phyloP scores from a whole-genome alignment of 2,888 invertebrate species.

The Acrocyrtus sp. region DNA sequence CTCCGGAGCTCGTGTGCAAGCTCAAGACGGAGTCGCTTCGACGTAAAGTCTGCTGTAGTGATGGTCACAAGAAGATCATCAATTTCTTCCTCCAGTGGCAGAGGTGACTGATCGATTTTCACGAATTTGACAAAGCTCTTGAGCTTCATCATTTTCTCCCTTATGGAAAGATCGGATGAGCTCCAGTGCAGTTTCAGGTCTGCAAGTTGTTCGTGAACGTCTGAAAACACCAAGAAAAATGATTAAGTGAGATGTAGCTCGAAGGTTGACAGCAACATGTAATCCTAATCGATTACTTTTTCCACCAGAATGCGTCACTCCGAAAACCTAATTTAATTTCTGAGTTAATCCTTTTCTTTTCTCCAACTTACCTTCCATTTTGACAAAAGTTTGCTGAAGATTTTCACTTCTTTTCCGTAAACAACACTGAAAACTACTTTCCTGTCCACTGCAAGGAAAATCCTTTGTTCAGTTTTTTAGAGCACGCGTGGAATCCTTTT shows the following conservation, averaged over 20 bases:
- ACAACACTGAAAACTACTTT: no score
- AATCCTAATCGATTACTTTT: neutral
- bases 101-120: conserved; percentile 30
- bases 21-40: conserved; percentile 41
- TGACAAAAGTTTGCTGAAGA: no score
- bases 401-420: no score
- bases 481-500: no score
- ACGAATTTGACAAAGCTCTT: conserved; percentile 32
- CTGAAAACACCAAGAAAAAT: conserved; percentile 11
- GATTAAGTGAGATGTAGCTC: neutral
- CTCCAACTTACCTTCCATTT: conserved; percentile 43
- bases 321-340: no score
- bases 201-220: conserved; percentile 29
- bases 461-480: no score
- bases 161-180: conserved; percentile 42
- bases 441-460: no score
- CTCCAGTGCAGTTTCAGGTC: conserved; percentile 39
- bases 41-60: conserved; percentile 45
- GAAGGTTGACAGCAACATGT: neutral
- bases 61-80: conserved; percentile 47
- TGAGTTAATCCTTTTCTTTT: no score
- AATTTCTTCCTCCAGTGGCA: conserved; percentile 38
- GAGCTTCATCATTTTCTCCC: conserved; percentile 33
- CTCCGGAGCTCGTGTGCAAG: conserved; percentile 36
- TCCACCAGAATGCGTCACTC: no score